Evolutionary conservation across 2,888 invertebrate genomes (phyloP).

Genomic region (Volucella zonaria): DNA sequence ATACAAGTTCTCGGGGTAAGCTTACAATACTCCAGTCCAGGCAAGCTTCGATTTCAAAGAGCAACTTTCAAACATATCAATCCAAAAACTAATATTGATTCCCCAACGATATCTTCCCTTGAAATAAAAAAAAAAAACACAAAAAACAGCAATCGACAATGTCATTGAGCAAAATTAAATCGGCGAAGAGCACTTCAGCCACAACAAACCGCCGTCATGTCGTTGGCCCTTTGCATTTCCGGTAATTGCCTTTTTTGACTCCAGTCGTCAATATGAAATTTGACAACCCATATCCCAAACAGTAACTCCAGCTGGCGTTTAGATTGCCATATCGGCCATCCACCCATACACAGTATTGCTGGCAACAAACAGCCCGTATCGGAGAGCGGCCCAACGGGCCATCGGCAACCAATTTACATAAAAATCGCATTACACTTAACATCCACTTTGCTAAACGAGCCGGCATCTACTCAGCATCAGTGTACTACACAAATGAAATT

Average conservation of each 20-base stretch:
- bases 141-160: slow-evolving; percentile 9
- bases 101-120: too few species aligned
- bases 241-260: slow-evolving; percentile 64
- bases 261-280: slow-evolving; percentile 58
- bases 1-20: too few species aligned
- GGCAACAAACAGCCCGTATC: slow-evolving; percentile 69
- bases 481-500: slow-evolving; percentile 5
- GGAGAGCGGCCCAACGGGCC: slow-evolving; percentile 22
- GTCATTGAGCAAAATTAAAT: slow-evolving; percentile 59
- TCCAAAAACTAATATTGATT: too few species aligned
- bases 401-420: slow-evolving; percentile 80
- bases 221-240: slow-evolving; percentile 68
- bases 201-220: slow-evolving; percentile 28
- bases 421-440: slow-evolving; percentile 83
- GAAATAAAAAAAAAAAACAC: too few species aligned
- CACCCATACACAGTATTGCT: slow-evolving; percentile 34
- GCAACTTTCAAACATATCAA: too few species aligned
- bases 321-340: not conserved
- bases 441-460: slow-evolving; percentile 83
- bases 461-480: slow-evolving; percentile 73
- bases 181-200: slow-evolving; percentile 8
- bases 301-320: slow-evolving; percentile 56
- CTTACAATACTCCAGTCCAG: too few species aligned
- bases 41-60: too few species aligned
- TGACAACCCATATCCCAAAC: slow-evolving; percentile 64